Conservation (phyloP, 2,888 invertebrate species). For the Polyommatus iphigenia region DNA sequence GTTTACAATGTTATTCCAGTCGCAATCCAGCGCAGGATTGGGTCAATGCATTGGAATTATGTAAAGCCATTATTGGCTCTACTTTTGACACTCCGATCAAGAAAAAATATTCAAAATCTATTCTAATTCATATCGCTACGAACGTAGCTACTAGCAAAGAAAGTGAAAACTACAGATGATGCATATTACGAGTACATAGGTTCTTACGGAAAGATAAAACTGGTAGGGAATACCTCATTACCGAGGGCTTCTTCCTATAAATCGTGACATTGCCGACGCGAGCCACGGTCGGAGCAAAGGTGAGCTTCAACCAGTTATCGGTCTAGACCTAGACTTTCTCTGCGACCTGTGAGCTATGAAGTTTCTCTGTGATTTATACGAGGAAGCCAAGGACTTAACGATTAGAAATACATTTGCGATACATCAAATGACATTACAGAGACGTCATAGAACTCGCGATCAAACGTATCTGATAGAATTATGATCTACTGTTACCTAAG, state of each 20-base stretch:
- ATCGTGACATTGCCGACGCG: slow-evolving; percentile 28
- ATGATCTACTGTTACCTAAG: too few relatives aligned
- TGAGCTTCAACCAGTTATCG: slow-evolving; percentile 35
- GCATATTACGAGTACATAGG: background rate
- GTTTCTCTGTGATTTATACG: slow-evolving; percentile 36
- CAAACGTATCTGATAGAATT: background rate
- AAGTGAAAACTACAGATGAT: background rate
- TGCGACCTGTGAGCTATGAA: slow-evolving; percentile 37
- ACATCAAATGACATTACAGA: background rate
- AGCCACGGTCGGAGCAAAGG: slow-evolving; percentile 34
- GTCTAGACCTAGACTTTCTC: slow-evolving; percentile 44
- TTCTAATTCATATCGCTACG: too few relatives aligned
- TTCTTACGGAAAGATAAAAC: background rate
- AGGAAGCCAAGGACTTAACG: slow-evolving; percentile 25
- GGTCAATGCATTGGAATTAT: too few relatives aligned
- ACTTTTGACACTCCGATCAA: too few relatives aligned
- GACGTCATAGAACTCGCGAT: background rate
- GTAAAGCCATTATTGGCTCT: too few relatives aligned
- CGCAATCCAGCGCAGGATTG: too few relatives aligned
- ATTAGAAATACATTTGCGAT: slow-evolving; percentile 27
- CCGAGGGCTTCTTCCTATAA: slow-evolving; percentile 23
- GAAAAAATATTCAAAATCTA: too few relatives aligned
- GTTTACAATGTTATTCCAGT: too few relatives aligned
- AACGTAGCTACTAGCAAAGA: too few relatives aligned
- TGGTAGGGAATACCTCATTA: slow-evolving; percentile 14